Evolutionary conservation across 2,797 vertebrate species (phyloP).

Genomic region (Mycteria americana): DNA sequence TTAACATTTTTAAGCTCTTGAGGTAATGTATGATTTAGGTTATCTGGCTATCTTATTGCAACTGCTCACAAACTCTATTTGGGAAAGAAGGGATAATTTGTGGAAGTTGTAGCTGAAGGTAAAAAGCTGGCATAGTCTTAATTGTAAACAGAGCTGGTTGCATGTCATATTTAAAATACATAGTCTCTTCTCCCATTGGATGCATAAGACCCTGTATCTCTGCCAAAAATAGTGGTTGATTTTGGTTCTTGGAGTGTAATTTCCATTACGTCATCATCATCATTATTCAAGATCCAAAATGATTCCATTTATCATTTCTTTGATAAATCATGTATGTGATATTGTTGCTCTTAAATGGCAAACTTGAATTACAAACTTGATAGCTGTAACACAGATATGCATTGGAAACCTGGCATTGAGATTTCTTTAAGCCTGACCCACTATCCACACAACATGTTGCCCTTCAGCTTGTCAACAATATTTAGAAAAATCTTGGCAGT

Average conservation of each 20-base stretch:
- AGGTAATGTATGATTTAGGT: neutral
- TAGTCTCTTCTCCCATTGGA: neutral
- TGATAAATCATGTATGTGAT: neutral
- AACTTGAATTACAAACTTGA: neutral
- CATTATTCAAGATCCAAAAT: neutral
- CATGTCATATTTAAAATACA: neutral
- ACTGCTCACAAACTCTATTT: neutral
- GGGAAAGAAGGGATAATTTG: neutral
- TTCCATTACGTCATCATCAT: neutral
- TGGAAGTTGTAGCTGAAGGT: neutral
- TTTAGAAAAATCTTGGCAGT: neutral
- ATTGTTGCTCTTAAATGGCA: neutral
- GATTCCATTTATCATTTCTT: neutral
- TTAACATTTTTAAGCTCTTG: neutral
- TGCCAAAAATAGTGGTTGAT: neutral
- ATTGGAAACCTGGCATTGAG: neutral
- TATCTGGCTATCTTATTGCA: neutral
- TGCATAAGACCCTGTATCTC: neutral
- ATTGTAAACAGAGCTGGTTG: neutral
- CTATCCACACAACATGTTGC: neutral
- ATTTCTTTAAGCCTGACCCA: neutral
- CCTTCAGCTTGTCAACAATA: neutral
- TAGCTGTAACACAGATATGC: neutral
- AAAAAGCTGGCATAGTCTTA: neutral
- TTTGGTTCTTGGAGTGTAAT: neutral